A percentile compares a stretch with the other conserved stretches of the same genome.
Conservation (phyloP, 2,113 vertebrate species). For the Puma concolor region DNA sequence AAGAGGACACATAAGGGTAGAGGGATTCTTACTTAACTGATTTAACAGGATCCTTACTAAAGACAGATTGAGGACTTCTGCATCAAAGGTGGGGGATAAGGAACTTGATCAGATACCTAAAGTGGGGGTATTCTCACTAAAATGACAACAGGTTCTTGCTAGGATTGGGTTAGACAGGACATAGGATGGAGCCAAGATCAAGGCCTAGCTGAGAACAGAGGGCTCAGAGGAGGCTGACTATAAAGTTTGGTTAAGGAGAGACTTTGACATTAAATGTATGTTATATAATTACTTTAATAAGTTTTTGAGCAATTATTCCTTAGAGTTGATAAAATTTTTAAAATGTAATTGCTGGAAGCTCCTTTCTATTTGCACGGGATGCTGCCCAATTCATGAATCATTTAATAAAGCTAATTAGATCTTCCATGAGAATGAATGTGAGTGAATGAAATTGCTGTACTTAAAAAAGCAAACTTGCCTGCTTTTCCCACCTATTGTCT, state of each 20-base stretch:
- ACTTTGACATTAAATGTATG: not conserved
- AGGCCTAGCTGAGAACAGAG: not conserved
- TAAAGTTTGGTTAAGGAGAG: not conserved
- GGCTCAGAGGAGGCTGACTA: not conserved
- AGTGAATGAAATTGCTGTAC: not conserved
- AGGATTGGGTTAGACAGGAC: not conserved
- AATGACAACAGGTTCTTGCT: not conserved
- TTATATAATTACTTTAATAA: not conserved
- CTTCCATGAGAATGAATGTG: not conserved
- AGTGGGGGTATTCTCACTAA: not conserved
- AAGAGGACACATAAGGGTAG: not conserved
- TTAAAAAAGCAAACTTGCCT: not conserved
- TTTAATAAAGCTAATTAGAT: not conserved
- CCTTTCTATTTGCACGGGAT: not conserved
- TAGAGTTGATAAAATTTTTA: slow-evolving; percentile 19
- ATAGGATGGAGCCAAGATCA: not conserved
- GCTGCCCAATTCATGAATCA: not conserved
- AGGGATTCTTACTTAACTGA: not conserved
- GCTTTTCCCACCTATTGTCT: not conserved
- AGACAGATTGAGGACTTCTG: not conserved
- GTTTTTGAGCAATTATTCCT: not conserved
- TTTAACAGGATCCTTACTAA: not conserved
- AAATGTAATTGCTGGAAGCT: not conserved
- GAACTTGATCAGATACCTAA: not conserved
- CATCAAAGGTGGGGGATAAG: not conserved